Evolutionary conservation across 2,113 vertebrate genomes (phyloP).

Genomic region (Caloenas nicobarica): DNA sequence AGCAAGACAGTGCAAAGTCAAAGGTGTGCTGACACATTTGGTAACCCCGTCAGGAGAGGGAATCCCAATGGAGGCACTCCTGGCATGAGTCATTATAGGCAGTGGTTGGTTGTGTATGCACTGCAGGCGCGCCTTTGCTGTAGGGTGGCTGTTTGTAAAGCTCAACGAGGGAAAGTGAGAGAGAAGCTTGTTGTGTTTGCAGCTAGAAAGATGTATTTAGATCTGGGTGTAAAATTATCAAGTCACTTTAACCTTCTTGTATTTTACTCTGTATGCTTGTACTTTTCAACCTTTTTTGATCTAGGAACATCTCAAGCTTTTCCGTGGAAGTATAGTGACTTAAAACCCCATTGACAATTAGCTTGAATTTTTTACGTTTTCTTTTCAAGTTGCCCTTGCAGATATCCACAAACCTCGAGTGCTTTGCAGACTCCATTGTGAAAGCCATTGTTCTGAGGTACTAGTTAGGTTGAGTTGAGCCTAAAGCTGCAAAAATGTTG

Average conservation of each 20-base stretch:
- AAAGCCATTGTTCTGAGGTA: not conserved
- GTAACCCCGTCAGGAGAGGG: not conserved
- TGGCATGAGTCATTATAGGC: not conserved
- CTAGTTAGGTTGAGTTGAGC: not conserved
- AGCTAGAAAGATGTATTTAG: not conserved
- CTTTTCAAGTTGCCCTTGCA: not conserved
- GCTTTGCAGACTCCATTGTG: not conserved
- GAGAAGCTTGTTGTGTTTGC: not conserved
- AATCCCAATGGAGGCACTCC: not conserved
- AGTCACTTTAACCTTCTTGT: not conserved
- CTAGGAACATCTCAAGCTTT: constrained; percentile 2
- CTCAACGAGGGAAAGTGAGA: not conserved
- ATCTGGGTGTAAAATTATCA: not conserved
- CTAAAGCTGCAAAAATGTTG: not conserved
- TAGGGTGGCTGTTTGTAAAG: not conserved
- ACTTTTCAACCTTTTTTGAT: constrained; percentile 8
- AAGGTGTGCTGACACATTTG: not conserved
- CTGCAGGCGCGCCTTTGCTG: not conserved
- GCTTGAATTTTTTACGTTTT: constrained; percentile 32
- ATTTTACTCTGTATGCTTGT: not conserved
- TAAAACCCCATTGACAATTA: constrained; percentile 14
- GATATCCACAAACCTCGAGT: not conserved
- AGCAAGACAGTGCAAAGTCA: not conserved
- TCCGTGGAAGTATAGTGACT: not conserved
- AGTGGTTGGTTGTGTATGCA: not conserved